Evolutionary conservation across 2,888 invertebrate genomes (phyloP), one percentile per base, ranked within the genome.

Genomic region (Molorchus minor): DNA sequence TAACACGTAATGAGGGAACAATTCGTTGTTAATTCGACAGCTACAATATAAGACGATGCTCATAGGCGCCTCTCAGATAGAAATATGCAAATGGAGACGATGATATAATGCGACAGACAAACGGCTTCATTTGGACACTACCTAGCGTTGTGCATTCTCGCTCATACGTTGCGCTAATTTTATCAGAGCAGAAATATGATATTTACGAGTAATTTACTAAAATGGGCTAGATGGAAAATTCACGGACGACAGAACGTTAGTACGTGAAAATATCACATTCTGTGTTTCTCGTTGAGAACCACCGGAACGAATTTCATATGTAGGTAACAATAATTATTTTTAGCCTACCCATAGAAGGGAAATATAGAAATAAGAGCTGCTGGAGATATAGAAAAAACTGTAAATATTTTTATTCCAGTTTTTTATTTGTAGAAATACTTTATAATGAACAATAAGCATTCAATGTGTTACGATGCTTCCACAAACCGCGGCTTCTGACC

Each of bases 1-100:
- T 72, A 72, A 72, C 62, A 64, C 67, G 64, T 73, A 73, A 73
- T 73, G 70, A 71, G 69, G 66, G 71, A 73, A 73, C 73, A 73
- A 73, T 73, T 71, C 69, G 68, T 71, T 71, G 71, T 73, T 73
- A 73, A 71, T 73, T 69, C 63, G 69, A 71, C 67, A 69, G 68
- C 64, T 64, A 59, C 61, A 60, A 61, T 60, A 63, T 65, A 65
- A 69, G 70, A 67, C 64, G 68, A 45, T 56, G 64, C 61, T 65
- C 58, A 47, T 56, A 61, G 62, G 58, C 61, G 64, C 56, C 59
- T 62, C 55, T 41, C 62, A 65, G 66, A 64, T 67, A 60, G 69
- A 72, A 72, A 72, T 73, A 73, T 73, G 73, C 68, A 73, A 73
- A 73, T 71, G 59, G 41, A 61, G 59, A 65, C 67, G 69, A 71